These are phyloP conservation scores for Stenopsyche tienmushanensis DNA, from an alignment of 1,140 invertebrate species.

Conservation along the genomic window DNA sequence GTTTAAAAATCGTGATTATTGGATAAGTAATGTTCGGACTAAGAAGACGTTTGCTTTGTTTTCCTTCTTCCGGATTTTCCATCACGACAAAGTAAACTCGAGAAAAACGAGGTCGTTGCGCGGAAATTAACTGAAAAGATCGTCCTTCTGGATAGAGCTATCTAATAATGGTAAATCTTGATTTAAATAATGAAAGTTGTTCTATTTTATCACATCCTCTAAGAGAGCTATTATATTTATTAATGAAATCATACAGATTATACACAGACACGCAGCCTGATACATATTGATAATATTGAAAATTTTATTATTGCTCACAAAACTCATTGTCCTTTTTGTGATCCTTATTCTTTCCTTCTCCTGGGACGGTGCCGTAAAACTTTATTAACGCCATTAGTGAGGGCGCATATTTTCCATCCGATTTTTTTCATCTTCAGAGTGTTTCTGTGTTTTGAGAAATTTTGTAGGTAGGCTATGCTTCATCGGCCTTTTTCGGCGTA, in stretches of 20 bases:
- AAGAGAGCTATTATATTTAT: too few relatives aligned
- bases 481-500: too few relatives aligned
- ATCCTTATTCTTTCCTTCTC: too few relatives aligned
- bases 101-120: conserved; percentile 8
- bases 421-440: too few relatives aligned
- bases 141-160: conserved; percentile 5
- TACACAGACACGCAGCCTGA: too few relatives aligned
- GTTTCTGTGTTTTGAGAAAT: too few relatives aligned
- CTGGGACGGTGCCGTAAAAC: not conserved
- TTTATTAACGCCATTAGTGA: conserved; percentile 13
- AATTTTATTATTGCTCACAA: too few relatives aligned
- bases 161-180: conserved; percentile 6
- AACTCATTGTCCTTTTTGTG: too few relatives aligned
- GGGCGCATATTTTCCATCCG: not conserved
- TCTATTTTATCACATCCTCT: too few relatives aligned
- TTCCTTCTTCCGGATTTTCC: conserved; percentile 17
- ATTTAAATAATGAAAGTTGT: not conserved
- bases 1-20: not conserved
- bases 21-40: not conserved
- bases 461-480: too few relatives aligned
- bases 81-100: conserved; percentile 20
- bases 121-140: conserved; percentile 29
- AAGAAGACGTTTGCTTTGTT: conserved; percentile 17
- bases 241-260: too few relatives aligned
- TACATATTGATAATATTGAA: too few relatives aligned